These are phyloP conservation scores for Cephonodes hylas DNA, from an alignment of 2,888 invertebrate species.

Conservation along the genomic window DNA sequence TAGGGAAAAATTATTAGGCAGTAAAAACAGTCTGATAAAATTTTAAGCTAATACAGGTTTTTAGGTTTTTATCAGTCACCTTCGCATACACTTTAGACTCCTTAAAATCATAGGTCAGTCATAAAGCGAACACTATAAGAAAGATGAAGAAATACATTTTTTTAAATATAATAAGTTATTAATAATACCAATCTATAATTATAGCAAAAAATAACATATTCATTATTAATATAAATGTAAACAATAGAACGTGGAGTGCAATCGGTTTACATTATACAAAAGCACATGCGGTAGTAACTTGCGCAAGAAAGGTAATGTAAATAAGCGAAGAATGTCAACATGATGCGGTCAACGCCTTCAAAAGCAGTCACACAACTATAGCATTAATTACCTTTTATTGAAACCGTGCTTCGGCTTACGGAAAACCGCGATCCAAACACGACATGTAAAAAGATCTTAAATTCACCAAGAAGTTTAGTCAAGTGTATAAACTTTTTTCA, in stretches of 20 bases:
- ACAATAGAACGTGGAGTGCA: background rate
- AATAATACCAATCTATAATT: too few species aligned
- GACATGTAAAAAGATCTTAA: constrained; percentile 14
- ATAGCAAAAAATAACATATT: too few species aligned
- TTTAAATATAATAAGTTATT: too few species aligned
- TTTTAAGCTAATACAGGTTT: background rate
- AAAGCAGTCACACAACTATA: constrained; percentile 41
- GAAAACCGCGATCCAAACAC: background rate
- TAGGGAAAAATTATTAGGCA: too few species aligned
- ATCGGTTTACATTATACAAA: background rate
- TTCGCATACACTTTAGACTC: background rate
- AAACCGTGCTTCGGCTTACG: background rate
- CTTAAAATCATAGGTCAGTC: background rate
- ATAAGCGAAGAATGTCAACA: constrained; percentile 23
- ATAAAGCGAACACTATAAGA: too few species aligned
- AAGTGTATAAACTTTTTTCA: constrained; percentile 10
- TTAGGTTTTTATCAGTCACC: background rate
- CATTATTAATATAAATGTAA: background rate
- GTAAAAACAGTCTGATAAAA: too few species aligned
- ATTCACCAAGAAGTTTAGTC: constrained; percentile 22
- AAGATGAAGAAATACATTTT: too few species aligned
- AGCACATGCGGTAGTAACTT: constrained; percentile 15
- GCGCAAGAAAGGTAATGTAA: constrained; percentile 32
- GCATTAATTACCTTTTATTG: constrained; percentile 17
- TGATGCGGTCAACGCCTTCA: constrained; percentile 52